A percentile compares a stretch with the other conserved stretches of the same genome.
phyloP scores from a whole-genome alignment of 2,797 vertebrate species.

The Lophotriccus pileatus region DNA sequence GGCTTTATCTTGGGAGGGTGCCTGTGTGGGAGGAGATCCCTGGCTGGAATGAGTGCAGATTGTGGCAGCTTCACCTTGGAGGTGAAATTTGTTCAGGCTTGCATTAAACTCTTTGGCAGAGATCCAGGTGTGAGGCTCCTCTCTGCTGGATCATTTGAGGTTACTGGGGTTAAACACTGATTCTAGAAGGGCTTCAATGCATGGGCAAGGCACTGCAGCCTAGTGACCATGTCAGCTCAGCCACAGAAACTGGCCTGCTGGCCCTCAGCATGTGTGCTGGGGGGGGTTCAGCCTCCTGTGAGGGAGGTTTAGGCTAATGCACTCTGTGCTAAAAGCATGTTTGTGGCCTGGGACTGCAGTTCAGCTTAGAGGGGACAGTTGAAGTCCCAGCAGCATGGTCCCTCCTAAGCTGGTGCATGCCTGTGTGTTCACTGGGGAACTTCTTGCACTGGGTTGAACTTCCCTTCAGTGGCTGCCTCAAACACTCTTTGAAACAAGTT shows the following conservation, averaged over 20 bases:
- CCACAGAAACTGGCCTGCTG: not conserved
- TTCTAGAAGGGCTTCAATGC: not conserved
- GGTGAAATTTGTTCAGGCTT: not conserved
- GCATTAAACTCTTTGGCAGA: not conserved
- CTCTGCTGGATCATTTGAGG: not conserved
- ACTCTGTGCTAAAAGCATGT: not conserved
- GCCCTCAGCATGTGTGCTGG: not conserved
- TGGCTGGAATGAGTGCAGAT: not conserved
- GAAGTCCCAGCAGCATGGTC: not conserved
- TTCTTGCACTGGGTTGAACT: not conserved
- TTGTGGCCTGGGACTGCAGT: not conserved
- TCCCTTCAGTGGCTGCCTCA: not conserved
- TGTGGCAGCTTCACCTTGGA: not conserved
- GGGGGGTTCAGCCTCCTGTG: not conserved
- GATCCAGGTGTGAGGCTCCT: not conserved
- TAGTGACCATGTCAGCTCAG: not conserved
- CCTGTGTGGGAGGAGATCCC: not conserved
- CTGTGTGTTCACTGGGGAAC: accelerated
- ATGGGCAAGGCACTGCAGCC: not conserved
- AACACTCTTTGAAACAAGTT: not conserved
- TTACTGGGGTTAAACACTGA: not conserved
- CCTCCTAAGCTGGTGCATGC: accelerated
- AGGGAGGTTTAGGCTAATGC: not conserved
- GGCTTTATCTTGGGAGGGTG: constrained; percentile 1
- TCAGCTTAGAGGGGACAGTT: not conserved